A percentile compares a stretch with the other conserved stretches of the same genome.
These are phyloP conservation scores for Philhelius pedissequus DNA, from an alignment of 2,888 invertebrate species.

Conservation along the genomic window DNA sequence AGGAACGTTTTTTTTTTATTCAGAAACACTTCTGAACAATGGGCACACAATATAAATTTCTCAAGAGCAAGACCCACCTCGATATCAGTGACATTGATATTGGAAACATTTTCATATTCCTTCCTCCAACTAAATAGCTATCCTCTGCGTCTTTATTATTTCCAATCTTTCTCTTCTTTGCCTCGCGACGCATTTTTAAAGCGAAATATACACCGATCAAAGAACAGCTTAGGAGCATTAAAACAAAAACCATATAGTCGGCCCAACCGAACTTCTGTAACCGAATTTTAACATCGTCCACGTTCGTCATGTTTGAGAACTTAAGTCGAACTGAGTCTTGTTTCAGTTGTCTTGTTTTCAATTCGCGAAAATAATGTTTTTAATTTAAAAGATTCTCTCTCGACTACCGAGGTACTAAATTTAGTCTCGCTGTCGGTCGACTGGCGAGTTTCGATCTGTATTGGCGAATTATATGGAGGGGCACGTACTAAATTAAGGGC, in stretches of 20 bases:
- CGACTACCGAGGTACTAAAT: constrained; percentile 68
- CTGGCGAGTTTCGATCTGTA: neutral
- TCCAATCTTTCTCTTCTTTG: constrained; percentile 75
- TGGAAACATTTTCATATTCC: constrained; percentile 85
- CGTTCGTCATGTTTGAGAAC: constrained; percentile 72
- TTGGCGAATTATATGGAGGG: neutral
- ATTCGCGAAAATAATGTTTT: neutral
- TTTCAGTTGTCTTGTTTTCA: neutral
- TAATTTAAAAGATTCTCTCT: constrained; percentile 31
- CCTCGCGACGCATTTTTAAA: constrained; percentile 81
- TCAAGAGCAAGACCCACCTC: constrained; percentile 80
- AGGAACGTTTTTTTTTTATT: too few relatives aligned
- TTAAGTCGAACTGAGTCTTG: neutral
- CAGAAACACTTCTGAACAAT: neutral
- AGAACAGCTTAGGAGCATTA: constrained; percentile 88
- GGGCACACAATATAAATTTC: neutral
- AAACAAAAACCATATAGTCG: constrained; percentile 88
- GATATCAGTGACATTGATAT: constrained; percentile 86
- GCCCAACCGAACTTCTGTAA: constrained; percentile 85
- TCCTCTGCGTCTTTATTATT: constrained; percentile 79
- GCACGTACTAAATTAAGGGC: neutral
- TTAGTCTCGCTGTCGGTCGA: constrained; percentile 33
- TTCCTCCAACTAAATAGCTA: constrained; percentile 84
- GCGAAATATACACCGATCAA: constrained; percentile 91
- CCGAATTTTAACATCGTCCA: constrained; percentile 77